Conservation (phyloP, 1,140 invertebrate genomes). For the Cotesia chilonis region DNA sequence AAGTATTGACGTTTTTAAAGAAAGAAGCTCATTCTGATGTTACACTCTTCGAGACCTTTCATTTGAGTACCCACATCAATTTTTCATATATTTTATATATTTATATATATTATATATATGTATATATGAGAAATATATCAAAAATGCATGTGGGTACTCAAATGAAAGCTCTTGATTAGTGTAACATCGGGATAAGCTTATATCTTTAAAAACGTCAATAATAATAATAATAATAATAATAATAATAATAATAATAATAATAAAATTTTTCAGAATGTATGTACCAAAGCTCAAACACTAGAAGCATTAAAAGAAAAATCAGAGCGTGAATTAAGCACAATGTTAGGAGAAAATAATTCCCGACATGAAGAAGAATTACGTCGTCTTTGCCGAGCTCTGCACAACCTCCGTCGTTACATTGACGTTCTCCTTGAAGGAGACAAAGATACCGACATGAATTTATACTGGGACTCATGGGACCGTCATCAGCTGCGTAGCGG, state of each 20-base stretch:
- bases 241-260: not conserved
- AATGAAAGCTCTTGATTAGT: too few relatives aligned
- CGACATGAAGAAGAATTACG: conserved; percentile 81
- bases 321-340: conserved; percentile 80
- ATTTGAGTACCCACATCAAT: too few relatives aligned
- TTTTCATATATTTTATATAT: too few relatives aligned
- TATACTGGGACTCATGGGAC: conserved; percentile 96
- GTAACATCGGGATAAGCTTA: too few relatives aligned
- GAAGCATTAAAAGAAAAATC: conserved; percentile 84
- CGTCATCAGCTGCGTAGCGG: conserved; percentile 66
- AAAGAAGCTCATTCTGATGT: too few relatives aligned
- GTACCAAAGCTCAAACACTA: conserved; percentile 73
- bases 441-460: conserved; percentile 71
- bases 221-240: not conserved
- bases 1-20: too few relatives aligned
- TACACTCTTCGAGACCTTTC: too few relatives aligned
- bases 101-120: too few relatives aligned
- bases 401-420: conserved; percentile 85
- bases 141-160: too few relatives aligned
- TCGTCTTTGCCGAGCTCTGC: conserved; percentile 81
- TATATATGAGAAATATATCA: too few relatives aligned
- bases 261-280: conserved; percentile 61
- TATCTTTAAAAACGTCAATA: not conserved
- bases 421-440: conserved; percentile 72
- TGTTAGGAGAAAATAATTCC: conserved; percentile 73